Evolutionary conservation across 2,797 vertebrate species (phyloP).

Genomic region (Ctenochaetus hawaiiensis): DNA sequence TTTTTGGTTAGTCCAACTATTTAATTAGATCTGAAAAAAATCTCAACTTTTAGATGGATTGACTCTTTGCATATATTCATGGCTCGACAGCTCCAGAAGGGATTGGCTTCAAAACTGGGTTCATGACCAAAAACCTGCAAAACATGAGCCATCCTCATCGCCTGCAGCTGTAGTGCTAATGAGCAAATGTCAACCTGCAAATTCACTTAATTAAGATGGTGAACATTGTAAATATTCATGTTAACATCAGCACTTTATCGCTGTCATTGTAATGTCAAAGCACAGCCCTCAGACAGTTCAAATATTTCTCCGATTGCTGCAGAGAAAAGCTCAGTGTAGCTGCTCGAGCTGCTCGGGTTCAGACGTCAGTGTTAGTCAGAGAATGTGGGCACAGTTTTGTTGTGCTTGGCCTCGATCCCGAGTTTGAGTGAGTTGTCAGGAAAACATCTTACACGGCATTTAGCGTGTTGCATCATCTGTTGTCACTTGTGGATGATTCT

Average conservation of each 20-base stretch:
- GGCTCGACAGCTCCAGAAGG: no score
- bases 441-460: constrained; percentile 7
- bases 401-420: constrained; percentile 10
- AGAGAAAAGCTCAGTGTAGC: background rate
- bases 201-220: no score
- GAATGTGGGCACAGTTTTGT: constrained; percentile 18
- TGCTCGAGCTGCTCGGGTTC: background rate
- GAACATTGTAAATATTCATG: no score
- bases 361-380: constrained; percentile 11
- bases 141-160: no score
- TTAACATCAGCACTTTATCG: background rate
- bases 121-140: no score
- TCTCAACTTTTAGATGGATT: no score
- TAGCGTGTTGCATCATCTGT: constrained; percentile 46
- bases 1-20: no score
- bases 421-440: constrained; percentile 4
- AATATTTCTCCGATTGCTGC: background rate
- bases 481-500: constrained; percentile 47
- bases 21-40: no score
- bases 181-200: background rate
- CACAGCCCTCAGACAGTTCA: background rate
- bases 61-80: no score
- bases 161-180: no score
- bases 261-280: background rate
- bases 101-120: no score